phyloP scores from a whole-genome alignment of 2,113 vertebrate genomes.

The Xenotilapia longispinis region DNA sequence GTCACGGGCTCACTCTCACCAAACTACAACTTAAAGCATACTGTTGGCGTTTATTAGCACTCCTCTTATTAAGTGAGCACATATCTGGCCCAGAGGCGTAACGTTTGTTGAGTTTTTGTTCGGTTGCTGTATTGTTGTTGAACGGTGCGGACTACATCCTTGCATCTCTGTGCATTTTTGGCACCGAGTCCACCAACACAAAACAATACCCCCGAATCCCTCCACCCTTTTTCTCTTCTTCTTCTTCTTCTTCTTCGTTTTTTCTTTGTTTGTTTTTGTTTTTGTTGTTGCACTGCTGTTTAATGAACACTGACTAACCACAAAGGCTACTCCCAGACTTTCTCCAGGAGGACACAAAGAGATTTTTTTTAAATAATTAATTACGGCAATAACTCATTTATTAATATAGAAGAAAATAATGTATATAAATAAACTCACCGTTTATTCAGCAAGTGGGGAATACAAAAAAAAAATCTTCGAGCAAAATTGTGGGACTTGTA shows the following conservation, averaged over 20 bases:
- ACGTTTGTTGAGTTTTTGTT: background rate
- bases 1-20: background rate
- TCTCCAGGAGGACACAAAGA: background rate
- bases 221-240: background rate
- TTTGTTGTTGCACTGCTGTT: background rate
- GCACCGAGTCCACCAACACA: background rate
- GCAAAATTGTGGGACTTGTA: background rate
- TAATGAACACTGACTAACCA: background rate
- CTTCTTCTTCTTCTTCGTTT: background rate
- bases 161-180: background rate
- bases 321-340: background rate
- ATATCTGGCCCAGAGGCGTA: background rate
- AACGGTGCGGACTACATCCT: background rate
- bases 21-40: background rate
- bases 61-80: background rate
- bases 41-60: background rate
- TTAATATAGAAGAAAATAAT: background rate
- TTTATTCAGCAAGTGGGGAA: background rate
- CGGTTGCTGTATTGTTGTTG: background rate
- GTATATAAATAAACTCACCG: conserved; percentile 30
- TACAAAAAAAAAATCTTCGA: background rate
- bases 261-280: background rate
- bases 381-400: background rate
- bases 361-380: background rate
- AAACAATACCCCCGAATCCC: background rate